Evolutionary conservation across 1,140 invertebrate species (phyloP).

Genomic region (Sitodiplosis mosellana): DNA sequence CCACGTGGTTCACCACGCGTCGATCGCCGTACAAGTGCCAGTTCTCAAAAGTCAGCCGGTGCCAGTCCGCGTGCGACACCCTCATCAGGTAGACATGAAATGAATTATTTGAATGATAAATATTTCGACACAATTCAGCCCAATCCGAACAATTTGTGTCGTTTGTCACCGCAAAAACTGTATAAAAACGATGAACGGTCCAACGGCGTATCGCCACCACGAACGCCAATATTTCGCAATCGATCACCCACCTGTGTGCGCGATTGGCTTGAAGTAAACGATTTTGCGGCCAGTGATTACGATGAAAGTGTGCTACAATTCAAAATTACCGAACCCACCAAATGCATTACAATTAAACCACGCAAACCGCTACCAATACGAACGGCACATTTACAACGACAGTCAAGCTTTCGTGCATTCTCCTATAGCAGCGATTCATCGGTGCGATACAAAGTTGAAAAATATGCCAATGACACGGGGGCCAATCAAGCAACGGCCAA

Average conservation of each 20-base stretch:
- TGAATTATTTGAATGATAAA: conserved; percentile 1
- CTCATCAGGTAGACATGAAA: not conserved
- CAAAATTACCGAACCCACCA: not conserved
- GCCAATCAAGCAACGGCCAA: conserved; percentile 8
- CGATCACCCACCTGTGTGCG: conserved; percentile 22
- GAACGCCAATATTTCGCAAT: not conserved
- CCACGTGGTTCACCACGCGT: conserved; percentile 53
- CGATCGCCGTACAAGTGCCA: conserved; percentile 18
- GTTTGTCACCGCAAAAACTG: not conserved
- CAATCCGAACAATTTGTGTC: not conserved
- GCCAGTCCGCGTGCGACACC: not conserved
- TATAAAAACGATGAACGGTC: too few relatives aligned
- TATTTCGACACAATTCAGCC: not conserved
- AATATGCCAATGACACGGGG: conserved; percentile 14
- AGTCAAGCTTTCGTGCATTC: conserved; percentile 15
- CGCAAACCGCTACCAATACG: not conserved
- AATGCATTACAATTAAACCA: not conserved
- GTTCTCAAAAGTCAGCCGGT: not conserved
- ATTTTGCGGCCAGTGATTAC: conserved; percentile 6
- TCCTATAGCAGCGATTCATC: conserved; percentile 17
- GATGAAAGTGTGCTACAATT: not conserved
- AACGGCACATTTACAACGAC: conserved; percentile 3
- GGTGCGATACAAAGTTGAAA: conserved; percentile 17
- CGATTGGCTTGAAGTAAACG: conserved; percentile 23
- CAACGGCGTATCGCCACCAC: too few relatives aligned